Base-by-base conservation (phyloP, 2,888 invertebrate genomes). In the Galeopsomyia nigrocyanea region DNA sequence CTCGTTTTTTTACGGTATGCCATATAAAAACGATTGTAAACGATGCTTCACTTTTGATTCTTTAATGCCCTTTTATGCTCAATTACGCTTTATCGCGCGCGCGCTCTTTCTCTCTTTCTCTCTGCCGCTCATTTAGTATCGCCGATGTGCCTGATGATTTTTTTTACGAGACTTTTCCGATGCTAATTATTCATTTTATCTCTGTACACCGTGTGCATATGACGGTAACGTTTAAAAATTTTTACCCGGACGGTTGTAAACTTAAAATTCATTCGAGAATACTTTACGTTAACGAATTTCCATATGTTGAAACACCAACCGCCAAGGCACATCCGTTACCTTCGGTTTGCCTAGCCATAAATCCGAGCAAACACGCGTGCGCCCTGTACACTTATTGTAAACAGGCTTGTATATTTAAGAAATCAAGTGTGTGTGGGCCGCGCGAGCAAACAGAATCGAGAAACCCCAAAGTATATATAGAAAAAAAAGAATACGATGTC, bases 371-470 rank as follows among this genome's bases (percentile, higher is more conserved):
- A 31, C 57, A 13, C n/a, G 16, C 39, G 46, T 16, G 47, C 47
- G 31, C 14, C 5, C 26, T 26, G 26, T 26, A 26, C 26, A 39
- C 39, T 7, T 39, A 39, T 39, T 39, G 39, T 39, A 39, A 39
- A 39, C 39, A 39, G 39, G 13, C 39, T 3, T 67, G 67, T 67
- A 22, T 67, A 60, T 60, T 67, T 46, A 46, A 17, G 51, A 60
- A 67, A 67, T 67, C 67, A 67, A 67, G 60, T 67, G 67, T 67
- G 67, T 39, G 39, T 10, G 39, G 47, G 50, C 13, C 58, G 50
- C 66, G 39, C 14, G 13, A 46, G 67, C 51, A 67, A 67, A 67
- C 67, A 67, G 7, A 9, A 67, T 67, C 67, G 60, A 49, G 67
- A 60, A 17, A 5, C 58, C 58, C 53, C 5, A 14, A 1, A 31